Percentiles rank a stretch among this genome's conserved stretches.
These are phyloP conservation scores for Trichogramma pretiosum DNA, from an alignment of 1,140 invertebrate species.

Conservation along the genomic window DNA sequence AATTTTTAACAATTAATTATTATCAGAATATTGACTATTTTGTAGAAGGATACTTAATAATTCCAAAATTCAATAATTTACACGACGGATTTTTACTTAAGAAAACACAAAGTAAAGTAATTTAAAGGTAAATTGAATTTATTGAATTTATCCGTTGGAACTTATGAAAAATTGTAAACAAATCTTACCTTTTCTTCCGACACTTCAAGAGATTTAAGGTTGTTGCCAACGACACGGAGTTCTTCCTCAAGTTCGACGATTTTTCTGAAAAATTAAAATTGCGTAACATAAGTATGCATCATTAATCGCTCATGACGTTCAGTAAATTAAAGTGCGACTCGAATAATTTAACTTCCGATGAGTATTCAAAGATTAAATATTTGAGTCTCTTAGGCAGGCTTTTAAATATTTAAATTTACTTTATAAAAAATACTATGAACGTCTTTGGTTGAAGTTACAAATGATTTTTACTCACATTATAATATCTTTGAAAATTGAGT, in stretches of 20 bases:
- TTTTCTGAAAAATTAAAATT: constrained; percentile 90
- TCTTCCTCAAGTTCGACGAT: constrained; percentile 99
- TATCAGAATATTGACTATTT: neutral
- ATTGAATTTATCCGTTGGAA: neutral
- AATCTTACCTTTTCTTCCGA: constrained; percentile 95
- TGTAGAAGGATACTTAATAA: no score
- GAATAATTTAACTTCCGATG: no score
- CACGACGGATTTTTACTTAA: neutral
- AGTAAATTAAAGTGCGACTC: constrained; percentile 9
- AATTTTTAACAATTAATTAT: constrained; percentile 21
- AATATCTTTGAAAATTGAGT: no score
- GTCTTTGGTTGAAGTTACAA: no score
- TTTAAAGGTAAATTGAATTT: no score
- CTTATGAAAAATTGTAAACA: neutral
- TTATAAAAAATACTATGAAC: no score
- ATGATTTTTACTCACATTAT: no score
- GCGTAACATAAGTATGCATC: neutral
- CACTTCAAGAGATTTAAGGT: constrained; percentile 98
- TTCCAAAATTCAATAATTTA: no score
- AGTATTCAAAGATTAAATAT: constrained; percentile 10
- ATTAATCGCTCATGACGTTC: neutral
- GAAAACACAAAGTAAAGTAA: no score
- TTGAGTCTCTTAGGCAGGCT: no score
- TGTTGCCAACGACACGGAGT: constrained; percentile 98
- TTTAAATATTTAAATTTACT: no score